Evolutionary conservation across 1,140 invertebrate genomes (phyloP), one percentile per base, ranked within the genome.

Genomic region (Cotesia glomerata): DNA sequence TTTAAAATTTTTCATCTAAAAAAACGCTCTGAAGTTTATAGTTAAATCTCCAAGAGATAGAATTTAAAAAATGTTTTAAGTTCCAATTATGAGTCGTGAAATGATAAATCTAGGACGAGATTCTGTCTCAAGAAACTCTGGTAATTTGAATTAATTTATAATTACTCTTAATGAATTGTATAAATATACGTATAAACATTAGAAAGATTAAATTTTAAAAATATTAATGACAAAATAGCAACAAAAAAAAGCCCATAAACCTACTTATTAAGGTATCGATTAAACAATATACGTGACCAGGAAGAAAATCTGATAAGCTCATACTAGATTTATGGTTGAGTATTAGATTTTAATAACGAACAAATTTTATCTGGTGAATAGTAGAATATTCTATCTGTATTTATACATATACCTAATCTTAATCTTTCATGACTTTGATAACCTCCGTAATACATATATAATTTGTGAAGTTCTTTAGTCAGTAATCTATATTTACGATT

Each of bases 71-170:
- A 18, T 36, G 36, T 7, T 45, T 8, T 34, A 61, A 39, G 16
- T 49, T 45, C 54, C 16, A 69, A 18, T 67, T 69, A 74, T 80
- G 74, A 69, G 77, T n/a, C 67, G 64, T 69, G 61, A 69, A 68
- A 77, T 70, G 65, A 72, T 72, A 51, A 75, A 77, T 7, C 76
- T 67, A 34, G 81, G 78, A 68, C 77, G 79, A 72, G 78, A 76
- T 32, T 68, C 82, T 7, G 73, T 71, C 11, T 49, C 83, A 52
- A 64, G 64, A 16, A 72, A 72, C 49, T 64, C 79, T 71, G 82
- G 82, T 85, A 76, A 58, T 35, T 68, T 13, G 5, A 39, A 5
- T 35, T 64, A 16, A 64, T 56, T 56, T 56, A 39, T 13, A 36
- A 14, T 11, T 13, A 36, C 14, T 64, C 4, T 45, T 45, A 11